A percentile compares a stretch with the other conserved stretches of the same genome.
phyloP scores from a whole-genome alignment of 2,888 invertebrate genomes.

The Pilophorus perplexus region DNA sequence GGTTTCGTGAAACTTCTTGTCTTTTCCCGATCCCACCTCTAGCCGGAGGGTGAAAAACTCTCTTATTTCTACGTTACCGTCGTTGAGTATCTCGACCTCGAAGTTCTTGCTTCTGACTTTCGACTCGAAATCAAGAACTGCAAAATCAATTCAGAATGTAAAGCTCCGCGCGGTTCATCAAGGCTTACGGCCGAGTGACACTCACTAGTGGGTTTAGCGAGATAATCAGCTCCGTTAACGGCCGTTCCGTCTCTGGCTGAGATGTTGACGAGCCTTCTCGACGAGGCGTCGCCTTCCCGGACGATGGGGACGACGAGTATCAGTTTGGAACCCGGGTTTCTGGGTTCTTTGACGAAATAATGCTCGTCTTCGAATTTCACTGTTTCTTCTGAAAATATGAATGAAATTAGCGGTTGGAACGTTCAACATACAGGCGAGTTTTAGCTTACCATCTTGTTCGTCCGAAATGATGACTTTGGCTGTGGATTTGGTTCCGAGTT shows the following conservation, averaged over 20 bases:
- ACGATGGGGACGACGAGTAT: constrained; percentile 31
- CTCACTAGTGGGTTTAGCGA: constrained; percentile 32
- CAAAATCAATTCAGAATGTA: constrained; percentile 1
- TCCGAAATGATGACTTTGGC: constrained; percentile 33
- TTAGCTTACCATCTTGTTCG: constrained; percentile 38
- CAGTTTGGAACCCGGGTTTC: constrained; percentile 14
- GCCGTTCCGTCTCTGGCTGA: constrained; percentile 38
- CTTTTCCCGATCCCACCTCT: constrained; percentile 18
- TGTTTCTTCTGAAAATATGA: constrained; percentile 39
- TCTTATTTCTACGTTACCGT: constrained; percentile 33
- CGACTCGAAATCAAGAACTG: constrained; percentile 31
- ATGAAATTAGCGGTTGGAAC: not conserved
- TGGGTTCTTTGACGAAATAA: constrained; percentile 41
- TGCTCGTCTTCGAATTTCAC: constrained; percentile 37
- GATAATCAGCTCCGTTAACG: constrained; percentile 31
- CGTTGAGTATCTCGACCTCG: constrained; percentile 39
- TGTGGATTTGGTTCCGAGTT: constrained; percentile 32
- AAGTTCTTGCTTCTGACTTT: constrained; percentile 9
- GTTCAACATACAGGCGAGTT: too few relatives aligned
- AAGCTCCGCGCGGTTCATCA: too few relatives aligned
- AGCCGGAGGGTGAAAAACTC: constrained; percentile 40
- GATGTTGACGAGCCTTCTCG: constrained; percentile 12
- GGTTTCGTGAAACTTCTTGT: constrained; percentile 26
- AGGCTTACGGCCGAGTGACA: too few relatives aligned
- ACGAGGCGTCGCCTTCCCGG: constrained; percentile 36